Conservation (phyloP, 2,797 vertebrate species). For the Cirrhinus molitorella region DNA sequence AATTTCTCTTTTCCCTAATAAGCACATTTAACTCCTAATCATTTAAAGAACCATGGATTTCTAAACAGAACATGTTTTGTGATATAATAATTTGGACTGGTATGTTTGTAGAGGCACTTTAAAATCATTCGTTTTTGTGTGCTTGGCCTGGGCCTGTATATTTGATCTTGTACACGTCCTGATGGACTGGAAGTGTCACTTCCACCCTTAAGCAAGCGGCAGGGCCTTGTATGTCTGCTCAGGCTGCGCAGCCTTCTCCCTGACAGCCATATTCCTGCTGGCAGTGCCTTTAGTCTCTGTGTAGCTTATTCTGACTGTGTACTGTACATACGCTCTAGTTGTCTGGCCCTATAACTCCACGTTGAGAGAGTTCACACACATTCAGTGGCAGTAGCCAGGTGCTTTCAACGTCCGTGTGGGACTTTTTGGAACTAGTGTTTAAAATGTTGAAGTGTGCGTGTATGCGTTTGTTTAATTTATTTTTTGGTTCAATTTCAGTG, state of each 20-base stretch:
- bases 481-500: slow-evolving; percentile 68
- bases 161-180: slow-evolving; percentile 10
- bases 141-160: slow-evolving; percentile 21
- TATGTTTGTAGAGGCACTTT: slow-evolving; percentile 18
- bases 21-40: slow-evolving; percentile 22
- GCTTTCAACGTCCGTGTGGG: slow-evolving; percentile 43
- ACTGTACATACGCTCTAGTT: slow-evolving; percentile 64
- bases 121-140: slow-evolving; percentile 17
- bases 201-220: slow-evolving; percentile 18
- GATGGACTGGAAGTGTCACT: slow-evolving; percentile 28
- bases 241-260: slow-evolving; percentile 56
- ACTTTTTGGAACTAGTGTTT: slow-evolving; percentile 33
- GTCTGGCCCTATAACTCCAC: slow-evolving; percentile 46
- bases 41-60: not conserved
- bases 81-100: not conserved
- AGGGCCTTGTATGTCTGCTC: slow-evolving; percentile 47
- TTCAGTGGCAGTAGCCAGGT: slow-evolving; percentile 45
- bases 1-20: slow-evolving; percentile 1
- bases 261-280: slow-evolving; percentile 68
- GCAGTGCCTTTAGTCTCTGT: slow-evolving; percentile 82
- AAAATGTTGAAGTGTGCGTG: not conserved
- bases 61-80: not conserved
- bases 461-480: slow-evolving; percentile 75
- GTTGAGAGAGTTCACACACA: slow-evolving; percentile 14
- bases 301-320: slow-evolving; percentile 65